A percentile compares a stretch with the other conserved stretches of the same genome.
Conservation (phyloP, 1,140 invertebrate species). For the Babylonia areolata region DNA sequence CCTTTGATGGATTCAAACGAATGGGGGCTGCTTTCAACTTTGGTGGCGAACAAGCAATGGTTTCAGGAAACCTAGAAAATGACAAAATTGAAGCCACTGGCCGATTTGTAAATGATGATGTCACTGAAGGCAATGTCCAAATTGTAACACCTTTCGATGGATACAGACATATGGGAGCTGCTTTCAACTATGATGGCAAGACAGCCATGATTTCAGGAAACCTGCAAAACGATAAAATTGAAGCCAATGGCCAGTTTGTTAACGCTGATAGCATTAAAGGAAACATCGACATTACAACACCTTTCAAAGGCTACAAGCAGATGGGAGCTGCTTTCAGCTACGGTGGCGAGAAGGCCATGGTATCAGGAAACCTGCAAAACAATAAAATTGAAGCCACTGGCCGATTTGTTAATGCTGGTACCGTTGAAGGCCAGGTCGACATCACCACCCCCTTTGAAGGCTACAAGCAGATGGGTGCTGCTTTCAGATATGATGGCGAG, state of each 20-base stretch:
- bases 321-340: no score
- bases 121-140: not conserved
- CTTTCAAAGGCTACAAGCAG: no score
- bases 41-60: not conserved
- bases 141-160: constrained; percentile 23
- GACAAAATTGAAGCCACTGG: constrained; percentile 6
- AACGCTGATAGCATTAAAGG: not conserved
- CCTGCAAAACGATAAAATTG: not conserved
- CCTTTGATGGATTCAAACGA: not conserved
- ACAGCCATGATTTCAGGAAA: not conserved
- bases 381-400: no score
- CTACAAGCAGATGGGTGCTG: no score
- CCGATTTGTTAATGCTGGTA: no score
- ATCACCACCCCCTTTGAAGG: no score
- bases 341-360: not conserved
- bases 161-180: not conserved
- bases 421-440: not conserved
- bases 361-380: not conserved
- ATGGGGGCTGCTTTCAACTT: not conserved
- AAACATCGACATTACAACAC: no score
- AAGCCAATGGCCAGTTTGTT: not conserved
- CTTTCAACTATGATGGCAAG: constrained; percentile 3
- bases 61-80: not conserved
- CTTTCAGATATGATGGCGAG: no score
- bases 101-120: not conserved